phyloP scores from a whole-genome alignment of 2,888 invertebrate genomes.

The Chrysolina haemoptera region DNA sequence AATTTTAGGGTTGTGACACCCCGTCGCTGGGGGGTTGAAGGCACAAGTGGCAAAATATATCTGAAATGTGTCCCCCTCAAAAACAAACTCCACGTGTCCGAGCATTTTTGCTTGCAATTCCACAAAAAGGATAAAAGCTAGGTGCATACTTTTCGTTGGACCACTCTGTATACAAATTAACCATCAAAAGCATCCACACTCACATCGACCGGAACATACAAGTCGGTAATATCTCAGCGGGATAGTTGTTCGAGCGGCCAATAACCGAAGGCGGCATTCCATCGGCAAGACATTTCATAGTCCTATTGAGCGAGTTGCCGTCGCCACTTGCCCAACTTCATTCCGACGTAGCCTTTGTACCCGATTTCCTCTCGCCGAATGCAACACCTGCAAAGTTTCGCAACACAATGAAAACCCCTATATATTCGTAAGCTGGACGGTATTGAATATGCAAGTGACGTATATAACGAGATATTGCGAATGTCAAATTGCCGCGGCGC shows the following conservation, averaged over 20 bases:
- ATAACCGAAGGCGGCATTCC: slow-evolving; percentile 45
- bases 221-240: slow-evolving; percentile 35
- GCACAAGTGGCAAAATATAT: no score
- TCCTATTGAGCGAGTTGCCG: slow-evolving; percentile 50
- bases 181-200: neutral
- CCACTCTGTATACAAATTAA: neutral
- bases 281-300: slow-evolving; percentile 53
- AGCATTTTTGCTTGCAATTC: no score
- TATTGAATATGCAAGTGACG: slow-evolving; percentile 61
- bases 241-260: slow-evolving; percentile 33
- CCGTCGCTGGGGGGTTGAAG: no score
- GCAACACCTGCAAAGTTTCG: slow-evolving; percentile 65
- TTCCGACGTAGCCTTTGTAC: slow-evolving; percentile 60
- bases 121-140: no score
- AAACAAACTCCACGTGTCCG: no score
- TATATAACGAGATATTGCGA: slow-evolving; percentile 60
- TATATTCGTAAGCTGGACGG: slow-evolving; percentile 44
- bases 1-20: no score
- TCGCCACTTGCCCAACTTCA: slow-evolving; percentile 46
- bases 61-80: no score
- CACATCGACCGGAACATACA: slow-evolving; percentile 12
- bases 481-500: slow-evolving; percentile 58
- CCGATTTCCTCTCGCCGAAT: slow-evolving; percentile 17
- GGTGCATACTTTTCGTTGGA: no score
- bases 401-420: slow-evolving; percentile 46